phyloP scores from a whole-genome alignment of 2,888 invertebrate species.

The Rhamphomyia laevipes region DNA sequence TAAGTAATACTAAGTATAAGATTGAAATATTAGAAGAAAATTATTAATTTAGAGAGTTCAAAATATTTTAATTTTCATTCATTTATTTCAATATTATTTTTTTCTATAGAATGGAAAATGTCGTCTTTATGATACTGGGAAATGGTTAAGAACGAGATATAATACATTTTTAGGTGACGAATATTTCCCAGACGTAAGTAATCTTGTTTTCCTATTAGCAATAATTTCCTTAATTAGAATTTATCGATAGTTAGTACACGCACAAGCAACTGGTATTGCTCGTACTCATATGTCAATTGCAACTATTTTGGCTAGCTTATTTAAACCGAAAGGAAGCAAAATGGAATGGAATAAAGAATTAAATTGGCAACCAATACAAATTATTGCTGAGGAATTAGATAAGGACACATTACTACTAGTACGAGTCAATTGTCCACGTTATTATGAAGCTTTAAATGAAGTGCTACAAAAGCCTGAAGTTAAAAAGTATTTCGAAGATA shows the following conservation, averaged over 20 bases:
- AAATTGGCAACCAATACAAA: constrained; percentile 68
- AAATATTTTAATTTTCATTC: too few species aligned
- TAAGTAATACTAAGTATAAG: too few species aligned
- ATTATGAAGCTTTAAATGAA: constrained; percentile 43
- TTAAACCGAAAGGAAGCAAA: constrained; percentile 45
- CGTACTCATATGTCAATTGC: constrained; percentile 63
- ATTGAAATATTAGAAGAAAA: too few species aligned
- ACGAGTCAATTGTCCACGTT: constrained; percentile 49
- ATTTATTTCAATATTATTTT: too few species aligned
- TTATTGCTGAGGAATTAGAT: constrained; percentile 52
- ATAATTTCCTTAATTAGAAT: too few species aligned
- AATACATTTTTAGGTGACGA: constrained; percentile 45
- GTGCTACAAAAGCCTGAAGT: constrained; percentile 36
- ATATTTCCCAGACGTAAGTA: constrained; percentile 42
- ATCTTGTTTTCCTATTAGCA: too few species aligned
- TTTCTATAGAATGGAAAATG: constrained; percentile 47
- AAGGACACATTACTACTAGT: constrained; percentile 56
- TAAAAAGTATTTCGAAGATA: constrained; percentile 36
- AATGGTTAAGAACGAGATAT: constrained; percentile 52
- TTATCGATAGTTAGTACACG: constrained; percentile 41
- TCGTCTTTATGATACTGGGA: constrained; percentile 52
- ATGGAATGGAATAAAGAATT: constrained; percentile 48
- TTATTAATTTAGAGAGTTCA: too few species aligned
- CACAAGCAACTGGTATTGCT: constrained; percentile 60
- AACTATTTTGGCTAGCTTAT: constrained; percentile 57